These are phyloP conservation scores for Lithobius niger DNA, from an alignment of 1,140 invertebrate genomes.

Conservation along the genomic window DNA sequence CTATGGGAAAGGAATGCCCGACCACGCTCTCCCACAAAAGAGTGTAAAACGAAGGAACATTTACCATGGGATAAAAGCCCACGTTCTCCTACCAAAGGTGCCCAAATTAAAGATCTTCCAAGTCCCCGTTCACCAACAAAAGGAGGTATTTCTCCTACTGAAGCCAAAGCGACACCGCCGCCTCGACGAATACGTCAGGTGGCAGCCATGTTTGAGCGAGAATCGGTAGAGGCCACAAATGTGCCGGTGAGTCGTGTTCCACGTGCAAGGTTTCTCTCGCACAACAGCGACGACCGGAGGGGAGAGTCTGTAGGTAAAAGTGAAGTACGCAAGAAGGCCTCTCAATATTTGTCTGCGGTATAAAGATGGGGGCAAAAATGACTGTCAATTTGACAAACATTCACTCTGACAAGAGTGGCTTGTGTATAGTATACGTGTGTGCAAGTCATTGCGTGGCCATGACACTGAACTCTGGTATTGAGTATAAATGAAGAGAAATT, in stretches of 20 bases:
- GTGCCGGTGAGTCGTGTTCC: background rate
- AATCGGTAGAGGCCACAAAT: background rate
- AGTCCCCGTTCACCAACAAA: background rate
- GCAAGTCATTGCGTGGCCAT: no score
- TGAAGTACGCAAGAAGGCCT: background rate
- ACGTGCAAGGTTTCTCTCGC: background rate
- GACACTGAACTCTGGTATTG: no score
- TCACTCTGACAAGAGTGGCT: no score
- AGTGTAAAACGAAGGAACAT: no score
- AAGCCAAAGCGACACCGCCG: background rate
- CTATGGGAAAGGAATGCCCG: no score
- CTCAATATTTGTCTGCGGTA: conserved; percentile 6
- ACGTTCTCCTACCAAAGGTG: background rate
- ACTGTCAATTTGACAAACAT: no score
- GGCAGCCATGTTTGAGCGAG: conserved; percentile 7
- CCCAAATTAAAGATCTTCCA: no score
- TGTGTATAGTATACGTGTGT: no score
- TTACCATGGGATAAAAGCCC: no score
- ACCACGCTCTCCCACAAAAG: no score
- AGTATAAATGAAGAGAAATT: no score
- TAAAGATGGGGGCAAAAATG: no score
- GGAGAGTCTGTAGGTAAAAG: background rate
- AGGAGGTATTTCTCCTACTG: background rate
- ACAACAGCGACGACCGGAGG: background rate
- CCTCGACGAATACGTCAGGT: background rate